Conservation (phyloP, 2,888 invertebrate genomes). For the Hydropsyche betteni region DNA sequence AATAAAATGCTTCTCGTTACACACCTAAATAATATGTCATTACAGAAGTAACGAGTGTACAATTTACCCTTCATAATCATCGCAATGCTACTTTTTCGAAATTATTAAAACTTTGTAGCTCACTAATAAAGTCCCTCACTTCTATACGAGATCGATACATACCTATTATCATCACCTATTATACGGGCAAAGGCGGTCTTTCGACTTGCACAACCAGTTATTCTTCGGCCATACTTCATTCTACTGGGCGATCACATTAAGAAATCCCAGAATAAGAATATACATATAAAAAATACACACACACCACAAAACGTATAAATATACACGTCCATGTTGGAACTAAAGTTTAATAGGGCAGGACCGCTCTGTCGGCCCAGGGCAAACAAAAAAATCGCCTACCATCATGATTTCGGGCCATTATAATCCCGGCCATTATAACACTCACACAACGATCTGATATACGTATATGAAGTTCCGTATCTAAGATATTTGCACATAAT, state of each 20-base stretch:
- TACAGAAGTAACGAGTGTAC: too few relatives aligned
- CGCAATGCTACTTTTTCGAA: too few relatives aligned
- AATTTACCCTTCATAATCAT: too few relatives aligned
- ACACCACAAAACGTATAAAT: conserved; percentile 24
- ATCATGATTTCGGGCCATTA: conserved; percentile 47
- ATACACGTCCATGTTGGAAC: not conserved
- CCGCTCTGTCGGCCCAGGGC: conserved; percentile 38
- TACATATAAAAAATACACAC: conserved; percentile 41
- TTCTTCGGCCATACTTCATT: conserved; percentile 39
- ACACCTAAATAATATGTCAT: too few relatives aligned
- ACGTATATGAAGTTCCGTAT: conserved; percentile 37
- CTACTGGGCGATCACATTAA: conserved; percentile 43
- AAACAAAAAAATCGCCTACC: conserved; percentile 40
- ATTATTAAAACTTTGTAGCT: too few relatives aligned
- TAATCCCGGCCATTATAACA: conserved; percentile 40
- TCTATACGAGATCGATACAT: conserved; percentile 20
- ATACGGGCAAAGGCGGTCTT: conserved; percentile 48
- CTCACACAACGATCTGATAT: conserved; percentile 37
- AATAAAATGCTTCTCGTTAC: too few relatives aligned
- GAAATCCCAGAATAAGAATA: conserved; percentile 36
- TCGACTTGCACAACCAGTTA: conserved; percentile 48
- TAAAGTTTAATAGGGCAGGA: conserved; percentile 48
- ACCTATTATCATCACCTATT: conserved; percentile 43
- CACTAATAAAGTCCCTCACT: too few relatives aligned
- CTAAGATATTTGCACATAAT: conserved; percentile 50